phyloP scores from a whole-genome alignment of 2,113 vertebrate genomes.

The Sinocyclocheilus anophthalmus region DNA sequence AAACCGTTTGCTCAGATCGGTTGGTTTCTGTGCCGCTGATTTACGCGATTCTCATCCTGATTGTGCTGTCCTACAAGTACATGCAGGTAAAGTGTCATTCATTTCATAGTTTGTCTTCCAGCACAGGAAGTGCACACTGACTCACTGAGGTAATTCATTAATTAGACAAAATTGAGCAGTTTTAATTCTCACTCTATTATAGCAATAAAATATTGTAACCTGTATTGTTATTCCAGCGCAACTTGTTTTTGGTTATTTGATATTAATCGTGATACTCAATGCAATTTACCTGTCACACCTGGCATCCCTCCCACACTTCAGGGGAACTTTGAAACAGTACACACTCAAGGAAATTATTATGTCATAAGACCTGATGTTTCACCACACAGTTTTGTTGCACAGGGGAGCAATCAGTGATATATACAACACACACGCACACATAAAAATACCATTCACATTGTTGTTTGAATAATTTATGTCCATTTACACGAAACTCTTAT shows the following conservation, averaged over 20 bases:
- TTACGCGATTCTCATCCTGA: conserved; percentile 81
- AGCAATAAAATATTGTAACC: not conserved
- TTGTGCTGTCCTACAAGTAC: conserved; percentile 90
- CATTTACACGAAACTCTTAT: not conserved
- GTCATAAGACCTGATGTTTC: conserved; percentile 32
- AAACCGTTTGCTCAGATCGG: too few species aligned
- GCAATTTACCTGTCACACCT: conserved; percentile 27
- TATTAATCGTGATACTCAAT: conserved; percentile 5
- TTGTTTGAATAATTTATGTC: not conserved
- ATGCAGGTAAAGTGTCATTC: conserved; percentile 82
- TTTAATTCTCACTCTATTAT: not conserved
- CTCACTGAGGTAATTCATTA: not conserved
- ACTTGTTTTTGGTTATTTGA: conserved; percentile 12
- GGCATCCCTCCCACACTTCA: not conserved
- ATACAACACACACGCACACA: not conserved
- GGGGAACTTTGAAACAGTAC: not conserved
- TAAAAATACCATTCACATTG: not conserved
- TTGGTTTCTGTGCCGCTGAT: too few species aligned
- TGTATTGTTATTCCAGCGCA: not conserved
- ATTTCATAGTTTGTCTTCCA: not conserved
- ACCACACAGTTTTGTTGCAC: not conserved
- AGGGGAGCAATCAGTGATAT: too few species aligned
- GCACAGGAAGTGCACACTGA: not conserved
- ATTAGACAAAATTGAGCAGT: not conserved
- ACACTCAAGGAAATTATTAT: conserved; percentile 14